Evolutionary conservation across 1,140 invertebrate species (phyloP).

Genomic region (Drosophila fuyamai): DNA sequence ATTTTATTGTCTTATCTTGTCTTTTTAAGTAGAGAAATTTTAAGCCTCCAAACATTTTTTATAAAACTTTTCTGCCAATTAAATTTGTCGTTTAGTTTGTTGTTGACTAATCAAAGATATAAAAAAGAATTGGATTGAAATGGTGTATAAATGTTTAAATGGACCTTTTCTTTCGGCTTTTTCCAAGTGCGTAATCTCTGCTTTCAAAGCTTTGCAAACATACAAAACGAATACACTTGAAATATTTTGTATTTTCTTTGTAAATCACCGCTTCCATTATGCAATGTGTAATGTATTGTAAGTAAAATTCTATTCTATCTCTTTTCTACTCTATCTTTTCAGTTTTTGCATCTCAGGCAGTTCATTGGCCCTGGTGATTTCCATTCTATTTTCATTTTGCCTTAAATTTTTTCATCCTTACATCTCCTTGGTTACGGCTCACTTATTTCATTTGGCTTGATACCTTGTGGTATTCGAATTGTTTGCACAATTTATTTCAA

Average conservation of each 20-base stretch:
- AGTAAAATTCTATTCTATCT: slow-evolving; percentile 1
- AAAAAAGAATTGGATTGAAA: too few relatives aligned
- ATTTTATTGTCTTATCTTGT: too few relatives aligned
- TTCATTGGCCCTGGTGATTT: slow-evolving; percentile 60
- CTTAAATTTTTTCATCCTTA: slow-evolving; percentile 8
- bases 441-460: slow-evolving; percentile 66
- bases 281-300: slow-evolving; percentile 35
- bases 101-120: too few relatives aligned
- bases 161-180: neutral
- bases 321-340: slow-evolving; percentile 36
- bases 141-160: too few relatives aligned
- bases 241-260: slow-evolving; percentile 4
- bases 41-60: too few relatives aligned
- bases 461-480: slow-evolving; percentile 60
- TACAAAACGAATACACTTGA: neutral
- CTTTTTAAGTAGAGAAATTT: too few relatives aligned
- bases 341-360: slow-evolving; percentile 45
- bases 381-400: slow-evolving; percentile 28
- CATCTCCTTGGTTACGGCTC: slow-evolving; percentile 49
- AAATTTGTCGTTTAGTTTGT: too few relatives aligned
- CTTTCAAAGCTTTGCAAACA: neutral
- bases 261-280: slow-evolving; percentile 23
- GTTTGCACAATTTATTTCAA: slow-evolving; percentile 71
- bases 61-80: too few relatives aligned
- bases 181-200: neutral